Evolutionary conservation across 2,797 vertebrate species (phyloP).

Genomic region (Lagothrix lagotricha): DNA sequence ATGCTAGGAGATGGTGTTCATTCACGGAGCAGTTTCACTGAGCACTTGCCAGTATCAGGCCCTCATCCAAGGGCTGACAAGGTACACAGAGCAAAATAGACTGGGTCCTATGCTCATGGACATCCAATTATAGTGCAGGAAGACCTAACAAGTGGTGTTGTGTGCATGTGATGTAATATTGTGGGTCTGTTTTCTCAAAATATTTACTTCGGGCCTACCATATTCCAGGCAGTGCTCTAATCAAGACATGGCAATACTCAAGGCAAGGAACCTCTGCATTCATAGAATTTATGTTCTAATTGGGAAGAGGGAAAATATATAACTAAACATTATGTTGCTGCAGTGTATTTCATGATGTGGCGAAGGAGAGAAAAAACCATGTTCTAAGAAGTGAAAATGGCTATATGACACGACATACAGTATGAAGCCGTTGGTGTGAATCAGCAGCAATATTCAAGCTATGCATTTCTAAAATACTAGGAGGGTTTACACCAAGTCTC

Average conservation of each 20-base stretch:
- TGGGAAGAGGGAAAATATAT: not conserved
- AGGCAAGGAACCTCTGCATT: no score
- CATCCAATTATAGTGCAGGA: fast-evolving
- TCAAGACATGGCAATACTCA: not conserved
- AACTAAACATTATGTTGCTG: not conserved
- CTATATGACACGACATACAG: fast-evolving
- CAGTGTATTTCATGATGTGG: no score
- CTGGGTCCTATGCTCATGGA: fast-evolving
- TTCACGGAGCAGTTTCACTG: not conserved
- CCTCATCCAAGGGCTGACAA: not conserved
- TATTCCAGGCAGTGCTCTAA: not conserved
- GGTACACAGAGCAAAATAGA: fast-evolving
- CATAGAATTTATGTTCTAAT: not conserved
- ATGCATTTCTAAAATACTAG: not conserved
- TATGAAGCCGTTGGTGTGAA: not conserved
- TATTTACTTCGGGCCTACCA: not conserved
- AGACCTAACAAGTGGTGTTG: fast-evolving
- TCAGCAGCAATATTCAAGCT: not conserved
- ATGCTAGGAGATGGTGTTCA: fast-evolving
- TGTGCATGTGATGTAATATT: fast-evolving
- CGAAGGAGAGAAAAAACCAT: fast-evolving
- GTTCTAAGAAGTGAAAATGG: not conserved
- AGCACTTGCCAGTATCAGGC: not conserved
- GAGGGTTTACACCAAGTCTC: not conserved
- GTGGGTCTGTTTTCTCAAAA: not conserved